phyloP scores from a whole-genome alignment of 64 coral and sea anemone species.

The Montipora cactus region DNA sequence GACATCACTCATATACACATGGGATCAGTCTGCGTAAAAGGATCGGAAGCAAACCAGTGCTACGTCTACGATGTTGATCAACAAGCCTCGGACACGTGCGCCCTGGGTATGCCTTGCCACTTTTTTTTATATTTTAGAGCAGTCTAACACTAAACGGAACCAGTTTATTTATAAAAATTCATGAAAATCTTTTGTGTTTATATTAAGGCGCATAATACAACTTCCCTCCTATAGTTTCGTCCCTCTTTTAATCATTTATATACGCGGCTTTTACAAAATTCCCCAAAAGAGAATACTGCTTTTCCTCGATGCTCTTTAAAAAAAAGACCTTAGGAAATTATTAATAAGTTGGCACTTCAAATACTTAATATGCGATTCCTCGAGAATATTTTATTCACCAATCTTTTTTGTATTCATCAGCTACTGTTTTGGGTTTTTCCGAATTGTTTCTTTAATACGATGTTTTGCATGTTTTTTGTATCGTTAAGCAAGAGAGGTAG shows the following conservation, averaged over 20 bases:
- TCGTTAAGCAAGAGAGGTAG: neutral
- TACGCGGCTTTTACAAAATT: neutral
- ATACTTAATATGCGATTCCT: conserved; percentile 39
- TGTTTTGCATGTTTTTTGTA: neutral
- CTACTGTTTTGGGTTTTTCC: neutral
- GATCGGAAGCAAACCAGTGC: neutral
- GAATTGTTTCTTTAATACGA: neutral
- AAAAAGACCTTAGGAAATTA: neutral
- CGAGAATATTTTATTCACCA: conserved; percentile 40
- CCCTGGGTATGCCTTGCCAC: neutral
- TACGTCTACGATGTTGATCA: neutral
- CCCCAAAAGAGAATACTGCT: neutral
- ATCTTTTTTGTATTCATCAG: conserved; percentile 29
- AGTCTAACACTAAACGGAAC: neutral
- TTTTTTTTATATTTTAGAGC: neutral
- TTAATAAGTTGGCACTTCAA: neutral
- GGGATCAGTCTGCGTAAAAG: conserved; percentile 11
- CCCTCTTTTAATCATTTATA: conserved; percentile 14
- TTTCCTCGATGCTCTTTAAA: neutral
- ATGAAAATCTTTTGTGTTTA: conserved; percentile 50
- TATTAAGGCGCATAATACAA: neutral
- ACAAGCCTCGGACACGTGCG: neutral
- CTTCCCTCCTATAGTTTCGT: neutral
- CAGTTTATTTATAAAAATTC: conserved; percentile 41
- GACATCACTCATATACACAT: neutral